Percentiles rank a stretch among this genome's conserved stretches.
These are phyloP conservation scores for Zonitis immaculata DNA, from an alignment of 2,888 invertebrate genomes.

Conservation along the genomic window DNA sequence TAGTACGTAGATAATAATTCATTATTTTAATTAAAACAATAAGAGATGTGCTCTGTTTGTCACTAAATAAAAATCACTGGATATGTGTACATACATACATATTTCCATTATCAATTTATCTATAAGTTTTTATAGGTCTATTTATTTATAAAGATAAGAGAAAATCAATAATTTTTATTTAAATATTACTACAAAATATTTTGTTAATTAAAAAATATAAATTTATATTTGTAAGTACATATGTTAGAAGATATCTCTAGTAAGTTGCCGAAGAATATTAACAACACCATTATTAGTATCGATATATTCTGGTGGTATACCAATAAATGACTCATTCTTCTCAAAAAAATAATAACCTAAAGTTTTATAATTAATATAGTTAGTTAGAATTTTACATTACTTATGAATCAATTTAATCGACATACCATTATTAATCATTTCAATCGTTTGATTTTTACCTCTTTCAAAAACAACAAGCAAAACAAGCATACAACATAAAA, in stretches of 20 bases:
- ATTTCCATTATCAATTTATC: background rate
- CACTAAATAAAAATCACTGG: too few species aligned
- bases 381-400: too few species aligned
- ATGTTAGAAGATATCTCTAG: background rate
- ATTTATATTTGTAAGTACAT: too few species aligned
- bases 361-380: background rate
- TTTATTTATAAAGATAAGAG: background rate
- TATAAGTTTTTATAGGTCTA: background rate
- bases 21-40: too few species aligned
- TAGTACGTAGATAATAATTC: too few species aligned
- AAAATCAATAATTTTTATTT: background rate
- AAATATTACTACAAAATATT: too few species aligned
- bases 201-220: too few species aligned
- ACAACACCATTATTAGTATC: conserved; percentile 10
- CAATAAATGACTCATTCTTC: conserved; percentile 12
- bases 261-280: background rate
- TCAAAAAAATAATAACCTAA: conserved; percentile 18
- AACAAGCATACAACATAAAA: conserved; percentile 14
- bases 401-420: too few species aligned
- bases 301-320: conserved; percentile 16
- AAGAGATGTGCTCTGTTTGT: too few species aligned
- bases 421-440: conserved; percentile 17
- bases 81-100: too few species aligned
- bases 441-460: conserved; percentile 11
- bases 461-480: conserved; percentile 11